Conservation (phyloP, 1,140 invertebrate genomes). For the Neodiprion pinetum region DNA sequence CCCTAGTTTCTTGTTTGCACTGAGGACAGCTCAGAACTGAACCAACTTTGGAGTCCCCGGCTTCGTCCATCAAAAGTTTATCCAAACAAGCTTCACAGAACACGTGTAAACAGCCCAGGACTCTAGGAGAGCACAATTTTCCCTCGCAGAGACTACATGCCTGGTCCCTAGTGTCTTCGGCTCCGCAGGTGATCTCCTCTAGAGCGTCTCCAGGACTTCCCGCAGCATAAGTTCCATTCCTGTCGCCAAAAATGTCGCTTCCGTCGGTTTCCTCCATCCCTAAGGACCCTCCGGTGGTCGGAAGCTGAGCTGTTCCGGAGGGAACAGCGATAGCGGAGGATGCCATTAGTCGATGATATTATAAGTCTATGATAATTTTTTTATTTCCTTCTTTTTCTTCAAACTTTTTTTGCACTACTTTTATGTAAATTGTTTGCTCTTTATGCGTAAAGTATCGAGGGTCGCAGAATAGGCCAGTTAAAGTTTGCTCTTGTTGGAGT, state of each 20-base stretch:
- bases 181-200: constrained; percentile 41
- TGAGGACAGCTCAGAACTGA: constrained; percentile 73
- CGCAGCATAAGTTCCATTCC: constrained; percentile 15
- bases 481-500: not conserved
- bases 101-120: constrained; percentile 90
- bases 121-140: constrained; percentile 79
- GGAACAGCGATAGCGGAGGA: constrained; percentile 40
- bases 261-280: constrained; percentile 35
- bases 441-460: not conserved
- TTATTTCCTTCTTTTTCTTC: not conserved
- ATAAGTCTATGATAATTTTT: constrained; percentile 13
- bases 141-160: constrained; percentile 65
- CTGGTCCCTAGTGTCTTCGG: constrained; percentile 40
- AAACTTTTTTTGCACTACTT: not conserved
- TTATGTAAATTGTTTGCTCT: not conserved
- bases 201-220: constrained; percentile 41
- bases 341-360: constrained; percentile 36
- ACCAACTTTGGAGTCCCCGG: constrained; percentile 66
- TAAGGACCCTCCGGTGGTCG: constrained; percentile 13
- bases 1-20: constrained; percentile 84
- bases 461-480: not conserved
- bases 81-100: constrained; percentile 91
- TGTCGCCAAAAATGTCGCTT: constrained; percentile 32
- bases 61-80: constrained; percentile 77
- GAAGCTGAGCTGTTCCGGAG: constrained; percentile 34